phyloP scores from a whole-genome alignment of 1,140 invertebrate species.

The Cataglyphis hispanica region DNA sequence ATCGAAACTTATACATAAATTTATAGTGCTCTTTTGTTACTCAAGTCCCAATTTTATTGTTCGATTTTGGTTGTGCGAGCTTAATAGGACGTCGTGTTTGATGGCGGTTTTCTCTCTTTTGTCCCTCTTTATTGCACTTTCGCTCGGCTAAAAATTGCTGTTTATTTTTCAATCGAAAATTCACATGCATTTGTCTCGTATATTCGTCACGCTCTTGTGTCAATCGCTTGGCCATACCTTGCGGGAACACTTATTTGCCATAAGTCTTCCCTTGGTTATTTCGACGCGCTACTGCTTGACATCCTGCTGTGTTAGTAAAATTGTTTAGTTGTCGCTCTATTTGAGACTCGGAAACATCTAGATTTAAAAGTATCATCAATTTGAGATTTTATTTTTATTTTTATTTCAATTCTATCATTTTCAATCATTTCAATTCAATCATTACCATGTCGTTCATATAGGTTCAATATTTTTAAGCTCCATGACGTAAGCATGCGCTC shows the following conservation, averaged over 20 bases:
- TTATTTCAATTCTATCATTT: neutral
- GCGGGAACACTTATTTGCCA: conserved; percentile 13
- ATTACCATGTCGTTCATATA: neutral
- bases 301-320: neutral
- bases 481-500: conserved; percentile 5
- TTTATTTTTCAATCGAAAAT: neutral
- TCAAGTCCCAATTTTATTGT: too few relatives aligned
- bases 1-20: too few relatives aligned
- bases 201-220: neutral
- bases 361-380: neutral
- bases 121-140: conserved; percentile 18
- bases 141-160: conserved; percentile 19
- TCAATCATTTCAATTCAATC: conserved; percentile 13
- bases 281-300: conserved; percentile 13
- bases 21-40: too few relatives aligned
- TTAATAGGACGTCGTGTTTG: conserved; percentile 8
- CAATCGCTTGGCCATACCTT: neutral
- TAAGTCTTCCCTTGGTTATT: conserved; percentile 14
- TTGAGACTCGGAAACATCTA: neutral
- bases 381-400: neutral
- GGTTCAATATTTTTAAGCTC: neutral
- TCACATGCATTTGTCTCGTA: conserved; percentile 2
- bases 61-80: too few relatives aligned
- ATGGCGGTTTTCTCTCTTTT: neutral
- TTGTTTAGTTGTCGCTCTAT: neutral